Evolutionary conservation across 2,888 invertebrate genomes (phyloP), one percentile per base, ranked within the genome.

Genomic region (Tethea ocularis): DNA sequence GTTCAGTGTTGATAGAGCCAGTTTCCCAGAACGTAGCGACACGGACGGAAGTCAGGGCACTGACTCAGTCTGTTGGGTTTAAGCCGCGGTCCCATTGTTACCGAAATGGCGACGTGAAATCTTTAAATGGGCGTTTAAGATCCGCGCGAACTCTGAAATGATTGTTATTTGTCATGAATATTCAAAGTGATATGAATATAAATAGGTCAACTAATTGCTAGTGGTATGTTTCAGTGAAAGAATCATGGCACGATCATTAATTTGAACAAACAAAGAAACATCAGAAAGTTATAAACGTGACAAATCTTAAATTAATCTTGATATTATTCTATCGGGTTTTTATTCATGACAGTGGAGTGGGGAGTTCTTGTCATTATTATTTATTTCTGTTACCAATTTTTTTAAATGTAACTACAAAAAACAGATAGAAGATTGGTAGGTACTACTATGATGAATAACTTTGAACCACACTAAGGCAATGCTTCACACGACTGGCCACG

Each of bases 51-150:
- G 86, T 81, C 79, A 71, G 75, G 69, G 68, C 75, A 83, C 83
- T 88, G 88, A 87, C 81, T 89, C 87, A 89, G 76, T 72, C 66
- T 76, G 73, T 67, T 74, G 64, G 63, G 77, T 73, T 71, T 68
- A 67, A 60, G 58, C 63, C 60, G 67, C 71, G 63, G 68, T 69
- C 67, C 66, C 68, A 69, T 74, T 71, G 68, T 84, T 83, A 82
- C 83, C 78, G 71, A 77, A 81, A 82, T 78, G 70, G 74, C 72
- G 70, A 74, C 66, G 67, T 71, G 66, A 71, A 65, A 64, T 57
- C 55, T 63, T 54, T 61, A 51, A 56, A 52, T 51, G 13, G 23
- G 11, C 36, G 33, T 33, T 20, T 53, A 33, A 53, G 53, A 33
- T 20, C 11, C 13, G 33, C 33, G 20, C 22, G 22, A 46, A 46